Conservation (phyloP, 1,140 invertebrate genomes). For the Metaphire vulgaris region DNA sequence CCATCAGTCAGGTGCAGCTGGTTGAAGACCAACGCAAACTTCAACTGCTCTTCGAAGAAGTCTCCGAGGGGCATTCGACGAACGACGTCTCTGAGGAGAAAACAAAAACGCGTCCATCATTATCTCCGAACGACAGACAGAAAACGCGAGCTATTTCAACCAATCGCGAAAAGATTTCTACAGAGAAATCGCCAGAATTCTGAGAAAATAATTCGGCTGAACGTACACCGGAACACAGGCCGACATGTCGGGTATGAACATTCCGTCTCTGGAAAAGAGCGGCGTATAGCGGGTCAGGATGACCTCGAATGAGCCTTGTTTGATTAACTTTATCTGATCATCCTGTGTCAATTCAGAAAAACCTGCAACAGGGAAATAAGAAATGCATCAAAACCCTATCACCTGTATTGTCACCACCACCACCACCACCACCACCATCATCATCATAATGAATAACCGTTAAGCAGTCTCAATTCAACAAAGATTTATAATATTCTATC, state of each 20-base stretch:
- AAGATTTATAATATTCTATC: too few species aligned
- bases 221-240: constrained; percentile 47
- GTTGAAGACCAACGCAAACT: constrained; percentile 43
- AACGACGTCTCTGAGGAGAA: constrained; percentile 37
- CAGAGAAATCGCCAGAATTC: too few species aligned
- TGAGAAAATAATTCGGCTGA: constrained; percentile 47
- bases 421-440: too few species aligned
- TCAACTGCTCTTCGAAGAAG: constrained; percentile 50
- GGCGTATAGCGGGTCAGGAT: constrained; percentile 43
- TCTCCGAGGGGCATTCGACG: constrained; percentile 44
- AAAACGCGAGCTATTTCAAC: too few species aligned
- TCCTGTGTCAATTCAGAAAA: constrained; percentile 87
- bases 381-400: too few species aligned
- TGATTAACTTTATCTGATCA: constrained; percentile 91
- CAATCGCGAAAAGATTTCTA: too few species aligned
- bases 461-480: too few species aligned
- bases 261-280: constrained; percentile 40
- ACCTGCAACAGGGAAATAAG: constrained; percentile 56
- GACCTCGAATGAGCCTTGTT: constrained; percentile 58
- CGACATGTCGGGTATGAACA: constrained; percentile 45
- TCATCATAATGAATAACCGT: too few species aligned
- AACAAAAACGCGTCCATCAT: neutral
- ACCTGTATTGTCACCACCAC: too few species aligned
- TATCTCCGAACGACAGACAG: neutral
- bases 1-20: constrained; percentile 43